Conservation (phyloP, 2,888 invertebrate genomes). For the Sussaba pulchella region DNA sequence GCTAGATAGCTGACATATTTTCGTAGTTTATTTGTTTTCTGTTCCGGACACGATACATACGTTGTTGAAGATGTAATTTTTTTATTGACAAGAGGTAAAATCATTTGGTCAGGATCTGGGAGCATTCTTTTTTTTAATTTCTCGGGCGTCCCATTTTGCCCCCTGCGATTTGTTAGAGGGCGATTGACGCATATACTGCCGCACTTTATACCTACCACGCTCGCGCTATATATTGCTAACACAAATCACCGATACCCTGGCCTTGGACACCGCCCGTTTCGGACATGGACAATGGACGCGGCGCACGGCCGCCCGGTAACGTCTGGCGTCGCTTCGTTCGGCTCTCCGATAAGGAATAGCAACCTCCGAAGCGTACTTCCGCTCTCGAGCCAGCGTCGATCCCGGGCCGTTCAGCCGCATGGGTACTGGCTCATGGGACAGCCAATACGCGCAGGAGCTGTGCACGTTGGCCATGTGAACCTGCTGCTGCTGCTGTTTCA, state of each 20-base stretch:
- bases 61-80: no score
- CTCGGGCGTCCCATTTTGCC: no score
- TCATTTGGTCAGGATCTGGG: no score
- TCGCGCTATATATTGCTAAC: slow-evolving; percentile 29
- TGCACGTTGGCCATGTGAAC: slow-evolving; percentile 52
- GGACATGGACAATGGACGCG: slow-evolving; percentile 79
- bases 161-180: no score
- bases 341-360: slow-evolving; percentile 79
- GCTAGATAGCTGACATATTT: no score
- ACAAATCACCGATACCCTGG: slow-evolving; percentile 72
- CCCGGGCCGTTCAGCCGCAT: not conserved
- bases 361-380: slow-evolving; percentile 81
- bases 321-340: slow-evolving; percentile 67
- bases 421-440: slow-evolving; percentile 1
- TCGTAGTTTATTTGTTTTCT: no score
- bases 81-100: no score
- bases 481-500: no score
- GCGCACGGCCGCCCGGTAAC: slow-evolving; percentile 68
- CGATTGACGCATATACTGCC: not conserved
- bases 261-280: slow-evolving; percentile 77
- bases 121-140: no score
- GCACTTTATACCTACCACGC: no score
- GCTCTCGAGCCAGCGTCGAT: slow-evolving; percentile 63
- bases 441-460: no score
- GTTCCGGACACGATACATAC: no score